Base-by-base conservation (phyloP, 2,888 invertebrate genomes). In the Caenorhabditis macrosperma region DNA sequence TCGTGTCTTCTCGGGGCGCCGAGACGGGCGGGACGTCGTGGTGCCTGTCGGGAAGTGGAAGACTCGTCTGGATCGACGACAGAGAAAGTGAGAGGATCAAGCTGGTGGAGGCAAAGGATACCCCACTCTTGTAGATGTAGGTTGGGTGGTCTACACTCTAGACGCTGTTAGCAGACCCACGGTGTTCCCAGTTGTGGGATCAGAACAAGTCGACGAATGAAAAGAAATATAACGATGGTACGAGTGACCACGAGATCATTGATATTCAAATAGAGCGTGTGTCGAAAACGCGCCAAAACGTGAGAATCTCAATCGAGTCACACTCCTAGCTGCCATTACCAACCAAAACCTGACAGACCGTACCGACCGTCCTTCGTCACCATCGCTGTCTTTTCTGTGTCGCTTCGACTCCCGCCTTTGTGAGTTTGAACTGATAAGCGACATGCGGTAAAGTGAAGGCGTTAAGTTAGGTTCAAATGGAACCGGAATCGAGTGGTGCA, bases 1-100 rank as follows among this genome's bases (percentile, higher is more conserved):
- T 46, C 61, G 55, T 61, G 50, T 46, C 60, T 59, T 60, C 75
- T 54, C 66, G 41, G 15, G 28, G 17, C 48, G 15, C 41, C n/a
- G 28, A 15, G n/a, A 33, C 35, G 30, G 41, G 35, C 48, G 54
- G 48, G 66, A 66, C 26, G 38, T 55, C 41, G 17, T 44, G 35
- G 33, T 50, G 28, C 26, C 38, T 28, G 28, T 61, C 44, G 38
- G 28, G 41, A 33, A 33, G 33, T 7, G 28, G 46, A 38, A 61
- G 41, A n/a, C 15, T 24, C n/a, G 17, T 33, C 41, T 35, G 22
- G 30, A n/a, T n/a, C n/a, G n/a, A 24, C 6, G 7, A 1, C 15
- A 26, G 22, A 20, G 33, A 33, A 33, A 33, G 33, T 33, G 33
- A 33, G 33, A 38, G 38, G 38, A 38, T 38, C 38, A 38, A 38